phyloP scores from a whole-genome alignment of 2,113 vertebrate species.

The Caracal caracal region DNA sequence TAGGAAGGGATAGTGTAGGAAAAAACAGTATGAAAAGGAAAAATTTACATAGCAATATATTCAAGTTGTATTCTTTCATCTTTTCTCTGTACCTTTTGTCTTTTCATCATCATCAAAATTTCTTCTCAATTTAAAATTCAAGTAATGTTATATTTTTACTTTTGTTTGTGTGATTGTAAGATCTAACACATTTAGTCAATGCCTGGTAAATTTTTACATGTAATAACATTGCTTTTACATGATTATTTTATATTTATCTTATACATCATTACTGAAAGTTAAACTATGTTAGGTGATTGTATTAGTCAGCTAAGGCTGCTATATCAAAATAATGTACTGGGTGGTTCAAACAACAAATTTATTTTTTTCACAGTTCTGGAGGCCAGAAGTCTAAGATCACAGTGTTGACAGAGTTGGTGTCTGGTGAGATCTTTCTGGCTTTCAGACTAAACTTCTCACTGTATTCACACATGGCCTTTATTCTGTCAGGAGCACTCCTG shows the following conservation, averaged over 20 bases:
- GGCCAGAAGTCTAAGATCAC: neutral
- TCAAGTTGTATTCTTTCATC: neutral
- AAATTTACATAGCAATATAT: neutral
- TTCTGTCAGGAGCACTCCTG: neutral
- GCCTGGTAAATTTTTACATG: neutral
- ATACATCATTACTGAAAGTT: neutral
- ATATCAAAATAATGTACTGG: neutral
- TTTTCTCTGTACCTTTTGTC: neutral
- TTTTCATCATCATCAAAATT: neutral
- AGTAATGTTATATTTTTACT: neutral
- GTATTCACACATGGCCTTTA: too few species aligned
- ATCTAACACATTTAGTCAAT: neutral
- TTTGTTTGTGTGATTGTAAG: neutral
- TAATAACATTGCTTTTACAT: neutral
- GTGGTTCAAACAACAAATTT: neutral
- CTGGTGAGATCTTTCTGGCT: neutral
- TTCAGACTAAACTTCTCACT: neutral
- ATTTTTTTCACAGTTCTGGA: neutral
- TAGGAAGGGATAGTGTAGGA: neutral
- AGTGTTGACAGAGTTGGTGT: neutral
- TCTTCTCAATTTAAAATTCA: neutral
- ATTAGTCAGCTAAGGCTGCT: neutral
- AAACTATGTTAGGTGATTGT: neutral
- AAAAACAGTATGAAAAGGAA: neutral
- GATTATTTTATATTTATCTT: neutral